These are phyloP conservation scores for Aplodontia rufa DNA, from an alignment of 2,113 vertebrate genomes.

Conservation along the genomic window DNA sequence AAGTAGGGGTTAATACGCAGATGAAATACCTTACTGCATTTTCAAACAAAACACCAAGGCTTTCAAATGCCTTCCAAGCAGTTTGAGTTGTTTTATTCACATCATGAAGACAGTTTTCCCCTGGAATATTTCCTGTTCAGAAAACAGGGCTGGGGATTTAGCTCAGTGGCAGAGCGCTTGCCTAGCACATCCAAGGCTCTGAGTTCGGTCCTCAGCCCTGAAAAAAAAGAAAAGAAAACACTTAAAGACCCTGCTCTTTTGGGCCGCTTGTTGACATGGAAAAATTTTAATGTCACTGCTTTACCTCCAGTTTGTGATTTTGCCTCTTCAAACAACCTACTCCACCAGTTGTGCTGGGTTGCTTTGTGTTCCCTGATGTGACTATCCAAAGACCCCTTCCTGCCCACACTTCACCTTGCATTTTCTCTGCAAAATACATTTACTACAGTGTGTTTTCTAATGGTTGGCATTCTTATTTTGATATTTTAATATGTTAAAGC, in stretches of 20 bases:
- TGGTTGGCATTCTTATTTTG: background rate
- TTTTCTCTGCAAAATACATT: conserved; percentile 52
- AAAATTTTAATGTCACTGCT: conserved; percentile 66
- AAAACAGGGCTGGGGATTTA: no score
- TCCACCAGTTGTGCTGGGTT: conserved; percentile 21
- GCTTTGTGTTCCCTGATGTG: background rate
- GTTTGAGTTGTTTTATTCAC: conserved; percentile 67
- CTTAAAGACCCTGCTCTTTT: conserved; percentile 44
- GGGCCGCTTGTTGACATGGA: conserved; percentile 60
- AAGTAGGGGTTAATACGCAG: conserved; percentile 50
- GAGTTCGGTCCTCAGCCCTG: no score
- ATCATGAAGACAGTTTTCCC: conserved; percentile 61
- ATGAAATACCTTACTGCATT: conserved; percentile 44
- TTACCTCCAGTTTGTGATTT: conserved; percentile 52
- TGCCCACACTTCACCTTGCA: background rate
- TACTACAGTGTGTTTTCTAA: conserved; percentile 8
- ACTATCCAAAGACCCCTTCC: background rate
- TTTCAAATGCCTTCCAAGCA: conserved; percentile 58
- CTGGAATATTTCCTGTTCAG: conserved; percentile 58
- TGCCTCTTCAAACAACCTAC: conserved; percentile 45
- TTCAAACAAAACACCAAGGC: conserved; percentile 34
- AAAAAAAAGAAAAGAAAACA: no score
- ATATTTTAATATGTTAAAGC: conserved; percentile 24
- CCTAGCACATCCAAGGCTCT: no score
- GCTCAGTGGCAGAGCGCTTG: no score